Percentiles rank a stretch among this genome's conserved stretches.
Conservation (phyloP, 2,888 invertebrate genomes). For the Microdon myrmicae region DNA sequence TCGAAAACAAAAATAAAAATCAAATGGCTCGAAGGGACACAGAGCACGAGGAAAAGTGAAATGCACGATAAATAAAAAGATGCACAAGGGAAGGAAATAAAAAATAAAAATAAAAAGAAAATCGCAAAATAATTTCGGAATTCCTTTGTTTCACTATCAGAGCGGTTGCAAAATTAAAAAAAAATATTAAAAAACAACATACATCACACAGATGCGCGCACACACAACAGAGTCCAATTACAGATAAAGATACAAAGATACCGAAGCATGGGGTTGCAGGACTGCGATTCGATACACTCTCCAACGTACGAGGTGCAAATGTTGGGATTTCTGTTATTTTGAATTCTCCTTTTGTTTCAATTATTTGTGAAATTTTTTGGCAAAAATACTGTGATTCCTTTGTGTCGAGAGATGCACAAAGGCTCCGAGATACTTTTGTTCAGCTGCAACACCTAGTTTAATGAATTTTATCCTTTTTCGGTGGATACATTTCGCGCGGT, state of each 20-base stretch:
- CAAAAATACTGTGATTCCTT: conserved; percentile 49
- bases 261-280: conserved; percentile 5
- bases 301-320: too few relatives aligned
- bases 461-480: conserved; percentile 33
- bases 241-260: conserved; percentile 16
- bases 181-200: conserved; percentile 14
- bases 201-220: conserved; percentile 20
- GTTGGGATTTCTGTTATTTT: conserved; percentile 1
- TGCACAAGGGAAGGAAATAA: conserved; percentile 7
- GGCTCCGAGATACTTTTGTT: conserved; percentile 26
- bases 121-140: conserved; percentile 43
- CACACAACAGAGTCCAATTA: conserved; percentile 24
- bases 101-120: conserved; percentile 10
- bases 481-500: conserved; percentile 4
- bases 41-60: conserved; percentile 25
- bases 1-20: conserved; percentile 18
- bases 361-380: conserved; percentile 50
- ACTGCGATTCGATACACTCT: conserved; percentile 34
- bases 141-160: conserved; percentile 51
- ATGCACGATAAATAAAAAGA: conserved; percentile 31
- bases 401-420: conserved; percentile 8
- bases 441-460: conserved; percentile 49
- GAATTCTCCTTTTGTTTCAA: conserved; percentile 28
- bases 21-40: conserved; percentile 23
- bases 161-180: conserved; percentile 46